phyloP scores from a whole-genome alignment of 1,140 invertebrate genomes.

The Cardiocondyla obscurior region DNA sequence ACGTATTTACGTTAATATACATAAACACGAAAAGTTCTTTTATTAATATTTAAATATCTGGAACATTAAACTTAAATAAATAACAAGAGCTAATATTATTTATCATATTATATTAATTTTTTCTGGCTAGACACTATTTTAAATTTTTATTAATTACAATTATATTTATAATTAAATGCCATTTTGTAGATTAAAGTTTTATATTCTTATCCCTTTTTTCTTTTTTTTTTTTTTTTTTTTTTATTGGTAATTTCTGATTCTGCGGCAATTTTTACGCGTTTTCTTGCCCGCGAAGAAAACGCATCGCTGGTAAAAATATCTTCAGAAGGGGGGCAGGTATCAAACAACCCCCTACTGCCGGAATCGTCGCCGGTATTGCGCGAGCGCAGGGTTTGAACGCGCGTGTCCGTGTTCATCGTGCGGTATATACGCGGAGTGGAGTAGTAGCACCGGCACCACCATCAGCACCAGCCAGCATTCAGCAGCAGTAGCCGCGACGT shows the following conservation, averaged over 20 bases:
- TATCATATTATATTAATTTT: background rate
- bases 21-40: background rate
- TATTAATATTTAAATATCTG: background rate
- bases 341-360: slow-evolving; percentile 67
- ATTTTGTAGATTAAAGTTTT: no score
- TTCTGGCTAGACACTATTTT: no score
- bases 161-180: no score
- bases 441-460: slow-evolving; percentile 72
- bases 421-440: slow-evolving; percentile 66
- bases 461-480: slow-evolving; percentile 71
- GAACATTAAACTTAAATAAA: background rate
- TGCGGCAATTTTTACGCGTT: background rate
- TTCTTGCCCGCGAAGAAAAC: background rate
- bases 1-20: background rate
- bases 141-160: no score
- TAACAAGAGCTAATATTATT: background rate
- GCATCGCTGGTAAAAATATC: slow-evolving; percentile 28
- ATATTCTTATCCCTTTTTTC: background rate
- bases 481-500: slow-evolving; percentile 67
- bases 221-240: background rate
- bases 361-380: slow-evolving; percentile 68
- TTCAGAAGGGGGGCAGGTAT: slow-evolving; percentile 67
- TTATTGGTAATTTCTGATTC: background rate
- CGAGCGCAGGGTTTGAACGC: slow-evolving; percentile 69
- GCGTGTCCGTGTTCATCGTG: slow-evolving; percentile 69